These are phyloP conservation scores for Maylandia zebra DNA, from an alignment of 2,113 vertebrate species.

Conservation along the genomic window DNA sequence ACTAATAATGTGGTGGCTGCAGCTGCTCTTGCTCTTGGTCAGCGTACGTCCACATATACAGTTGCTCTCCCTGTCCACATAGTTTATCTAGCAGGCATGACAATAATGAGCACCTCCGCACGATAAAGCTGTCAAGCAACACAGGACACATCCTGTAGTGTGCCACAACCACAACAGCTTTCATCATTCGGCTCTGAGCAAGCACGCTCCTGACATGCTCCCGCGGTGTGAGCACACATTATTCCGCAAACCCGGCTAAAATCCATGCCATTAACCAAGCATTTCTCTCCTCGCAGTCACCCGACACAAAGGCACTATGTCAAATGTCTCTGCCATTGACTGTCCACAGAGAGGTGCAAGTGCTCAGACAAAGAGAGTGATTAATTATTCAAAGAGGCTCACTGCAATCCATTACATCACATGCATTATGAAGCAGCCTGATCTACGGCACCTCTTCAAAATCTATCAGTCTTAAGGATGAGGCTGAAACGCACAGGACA, in stretches of 20 bases:
- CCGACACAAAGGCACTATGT: background rate
- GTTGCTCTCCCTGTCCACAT: background rate
- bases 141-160: background rate
- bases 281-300: background rate
- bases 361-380: slow-evolving; percentile 67
- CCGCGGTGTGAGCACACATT: slow-evolving; percentile 7
- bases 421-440: slow-evolving; percentile 73
- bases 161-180: background rate
- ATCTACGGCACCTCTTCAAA: slow-evolving; percentile 37
- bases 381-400: slow-evolving; percentile 72
- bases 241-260: slow-evolving; percentile 23
- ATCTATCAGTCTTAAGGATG: slow-evolving; percentile 41
- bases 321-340: slow-evolving; percentile 38
- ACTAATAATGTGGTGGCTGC: background rate
- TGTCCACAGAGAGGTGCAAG: slow-evolving; percentile 52
- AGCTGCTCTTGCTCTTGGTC: background rate
- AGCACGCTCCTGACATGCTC: background rate
- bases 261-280: slow-evolving; percentile 11
- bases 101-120: too few species aligned
- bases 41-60: background rate
- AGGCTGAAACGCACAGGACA: background rate
- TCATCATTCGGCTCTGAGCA: slow-evolving; percentile 19
- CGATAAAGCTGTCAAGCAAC: background rate
- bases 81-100: background rate
- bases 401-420: slow-evolving; percentile 72